Conservation (phyloP, 2,888 invertebrate genomes). For the Oscheius sp. region DNA sequence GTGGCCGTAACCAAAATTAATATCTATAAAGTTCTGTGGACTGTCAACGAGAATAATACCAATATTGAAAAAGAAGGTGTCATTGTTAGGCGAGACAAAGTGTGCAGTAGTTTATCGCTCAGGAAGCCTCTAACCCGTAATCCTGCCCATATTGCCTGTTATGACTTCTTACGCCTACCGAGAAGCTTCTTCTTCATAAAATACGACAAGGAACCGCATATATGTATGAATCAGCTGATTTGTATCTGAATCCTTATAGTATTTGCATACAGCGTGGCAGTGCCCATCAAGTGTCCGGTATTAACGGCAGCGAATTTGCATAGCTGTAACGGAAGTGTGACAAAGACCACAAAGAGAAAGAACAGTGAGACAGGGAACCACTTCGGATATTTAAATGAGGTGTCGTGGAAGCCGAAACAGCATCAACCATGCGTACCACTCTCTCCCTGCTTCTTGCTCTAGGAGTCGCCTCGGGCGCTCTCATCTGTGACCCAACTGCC, state of each 20-base stretch:
- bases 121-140: constrained; percentile 15
- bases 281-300: constrained; percentile 25
- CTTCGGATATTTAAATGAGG: not conserved
- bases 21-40: not conserved
- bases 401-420: not conserved
- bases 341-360: constrained; percentile 28
- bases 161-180: constrained; percentile 19
- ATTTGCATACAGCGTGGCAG: constrained; percentile 13
- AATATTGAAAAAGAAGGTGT: not conserved
- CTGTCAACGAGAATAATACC: constrained; percentile 4
- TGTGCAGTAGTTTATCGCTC: constrained; percentile 13
- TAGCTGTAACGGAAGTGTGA: constrained; percentile 22
- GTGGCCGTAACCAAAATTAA: not conserved
- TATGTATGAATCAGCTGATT: constrained; percentile 17
- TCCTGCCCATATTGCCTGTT: constrained; percentile 30
- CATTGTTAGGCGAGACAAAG: constrained; percentile 5
- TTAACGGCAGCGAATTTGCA: constrained; percentile 24
- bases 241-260: not conserved
- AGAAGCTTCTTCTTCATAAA: constrained; percentile 13
- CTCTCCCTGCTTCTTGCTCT: not conserved
- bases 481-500: constrained; percentile 3
- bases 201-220: not conserved
- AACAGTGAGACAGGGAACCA: not conserved
- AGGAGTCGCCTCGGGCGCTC: not conserved
- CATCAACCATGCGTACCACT: not conserved